Percentiles rank a stretch among this genome's conserved stretches.
Evolutionary conservation across 2,113 vertebrate species (phyloP).

Genomic region (Grallaria varia): DNA sequence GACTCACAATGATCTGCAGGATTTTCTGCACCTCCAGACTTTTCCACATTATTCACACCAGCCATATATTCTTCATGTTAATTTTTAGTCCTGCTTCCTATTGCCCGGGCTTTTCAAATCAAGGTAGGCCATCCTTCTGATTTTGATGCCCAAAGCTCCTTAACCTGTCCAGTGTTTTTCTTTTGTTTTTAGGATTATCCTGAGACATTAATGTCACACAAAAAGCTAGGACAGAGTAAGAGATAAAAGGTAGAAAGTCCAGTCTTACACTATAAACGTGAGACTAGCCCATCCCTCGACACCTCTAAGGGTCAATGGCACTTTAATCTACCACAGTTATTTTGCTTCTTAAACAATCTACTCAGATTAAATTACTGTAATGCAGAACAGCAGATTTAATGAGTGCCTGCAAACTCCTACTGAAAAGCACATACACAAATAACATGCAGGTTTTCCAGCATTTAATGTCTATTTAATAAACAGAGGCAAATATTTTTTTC

Average conservation of each 20-base stretch:
- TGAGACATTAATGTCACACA: background rate
- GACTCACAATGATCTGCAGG: background rate
- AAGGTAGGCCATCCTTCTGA: background rate
- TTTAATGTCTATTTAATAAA: conserved; percentile 43
- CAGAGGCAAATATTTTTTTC: background rate
- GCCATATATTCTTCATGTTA: background rate
- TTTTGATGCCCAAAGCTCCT: background rate
- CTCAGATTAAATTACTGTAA: conserved; percentile 52
- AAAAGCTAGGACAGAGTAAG: background rate
- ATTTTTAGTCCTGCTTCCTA: background rate
- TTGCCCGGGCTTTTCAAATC: background rate
- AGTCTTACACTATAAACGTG: background rate
- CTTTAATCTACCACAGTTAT: conserved; percentile 47
- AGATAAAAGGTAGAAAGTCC: background rate
- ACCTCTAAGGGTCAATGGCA: conserved; percentile 41
- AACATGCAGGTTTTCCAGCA: conserved; percentile 1
- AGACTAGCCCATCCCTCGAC: background rate
- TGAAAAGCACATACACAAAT: conserved; percentile 21
- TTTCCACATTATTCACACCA: background rate
- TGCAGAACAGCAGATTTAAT: conserved; percentile 40
- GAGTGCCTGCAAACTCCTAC: background rate
- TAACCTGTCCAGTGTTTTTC: background rate
- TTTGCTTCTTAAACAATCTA: conserved; percentile 60
- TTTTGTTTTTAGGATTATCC: background rate
- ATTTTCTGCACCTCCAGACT: background rate